phyloP scores from a whole-genome alignment of 2,888 invertebrate genomes.

The Drosophila recens region DNA sequence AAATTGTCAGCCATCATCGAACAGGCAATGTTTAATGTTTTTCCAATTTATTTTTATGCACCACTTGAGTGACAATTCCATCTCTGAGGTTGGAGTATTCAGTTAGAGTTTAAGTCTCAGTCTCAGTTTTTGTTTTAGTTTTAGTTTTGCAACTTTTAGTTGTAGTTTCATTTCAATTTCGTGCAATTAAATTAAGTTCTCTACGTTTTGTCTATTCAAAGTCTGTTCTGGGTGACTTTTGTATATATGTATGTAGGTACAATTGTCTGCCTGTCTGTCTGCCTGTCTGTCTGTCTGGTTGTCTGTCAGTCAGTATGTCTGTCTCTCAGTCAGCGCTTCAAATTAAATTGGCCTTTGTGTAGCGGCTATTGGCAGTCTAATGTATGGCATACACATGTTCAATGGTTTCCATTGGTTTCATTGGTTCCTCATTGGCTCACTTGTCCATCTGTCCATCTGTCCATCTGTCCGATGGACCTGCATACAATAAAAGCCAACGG shows the following conservation, averaged over 20 bases:
- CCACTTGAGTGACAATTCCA: constrained; percentile 30
- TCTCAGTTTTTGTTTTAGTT: constrained; percentile 35
- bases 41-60: constrained; percentile 58
- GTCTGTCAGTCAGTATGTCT: neutral
- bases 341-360: constrained; percentile 78
- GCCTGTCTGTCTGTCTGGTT: constrained; percentile 12
- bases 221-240: constrained; percentile 48
- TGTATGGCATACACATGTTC: constrained; percentile 65
- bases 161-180: constrained; percentile 59
- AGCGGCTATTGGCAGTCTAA: constrained; percentile 57
- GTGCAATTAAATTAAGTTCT: constrained; percentile 71
- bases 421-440: constrained; percentile 35
- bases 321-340: constrained; percentile 44
- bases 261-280: constrained; percentile 14
- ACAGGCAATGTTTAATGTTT: constrained; percentile 49
- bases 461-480: constrained; percentile 46
- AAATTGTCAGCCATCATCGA: constrained; percentile 50
- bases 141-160: constrained; percentile 40
- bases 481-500: constrained; percentile 73
- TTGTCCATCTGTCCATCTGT: constrained; percentile 49
- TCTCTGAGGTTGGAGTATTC: constrained; percentile 20
- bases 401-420: constrained; percentile 37
- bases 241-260: neutral
- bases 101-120: constrained; percentile 27
- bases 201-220: constrained; percentile 57